phyloP scores from a whole-genome alignment of 2,797 vertebrate genomes.

The Rhodeus uyekii region DNA sequence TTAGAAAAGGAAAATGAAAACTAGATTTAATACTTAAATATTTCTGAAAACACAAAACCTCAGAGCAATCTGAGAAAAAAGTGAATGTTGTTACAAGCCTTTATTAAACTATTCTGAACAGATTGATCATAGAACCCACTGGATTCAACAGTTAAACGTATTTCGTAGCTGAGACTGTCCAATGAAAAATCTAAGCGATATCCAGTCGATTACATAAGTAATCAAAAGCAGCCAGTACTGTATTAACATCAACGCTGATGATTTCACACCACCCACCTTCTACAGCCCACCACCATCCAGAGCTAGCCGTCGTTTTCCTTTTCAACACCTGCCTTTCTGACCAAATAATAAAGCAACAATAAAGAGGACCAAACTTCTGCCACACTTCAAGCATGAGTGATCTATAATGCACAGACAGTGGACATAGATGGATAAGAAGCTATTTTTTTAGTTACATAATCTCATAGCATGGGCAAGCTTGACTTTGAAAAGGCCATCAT shows the following conservation, averaged over 20 bases:
- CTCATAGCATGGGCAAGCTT: background rate
- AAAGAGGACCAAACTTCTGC: background rate
- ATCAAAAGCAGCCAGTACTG: background rate
- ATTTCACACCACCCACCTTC: slow-evolving; percentile 54
- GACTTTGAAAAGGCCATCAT: background rate
- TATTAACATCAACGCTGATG: background rate
- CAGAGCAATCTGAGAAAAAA: background rate
- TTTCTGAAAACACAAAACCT: background rate
- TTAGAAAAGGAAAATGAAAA: slow-evolving; percentile 7
- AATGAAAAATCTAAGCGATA: background rate
- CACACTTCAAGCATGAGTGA: background rate
- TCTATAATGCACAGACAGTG: background rate
- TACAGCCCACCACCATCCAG: slow-evolving; percentile 47
- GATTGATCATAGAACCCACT: background rate
- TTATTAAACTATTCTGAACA: background rate
- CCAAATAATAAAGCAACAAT: background rate
- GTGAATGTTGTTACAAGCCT: background rate
- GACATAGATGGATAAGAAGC: background rate
- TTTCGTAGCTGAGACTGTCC: background rate
- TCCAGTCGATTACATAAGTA: background rate
- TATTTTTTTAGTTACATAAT: background rate
- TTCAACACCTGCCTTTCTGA: slow-evolving; percentile 26
- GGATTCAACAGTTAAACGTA: background rate
- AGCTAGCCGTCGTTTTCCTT: slow-evolving; percentile 44
- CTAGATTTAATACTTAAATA: background rate